Base-by-base conservation (phyloP, 1,140 invertebrate genomes). In the Apolygus lucorum region DNA sequence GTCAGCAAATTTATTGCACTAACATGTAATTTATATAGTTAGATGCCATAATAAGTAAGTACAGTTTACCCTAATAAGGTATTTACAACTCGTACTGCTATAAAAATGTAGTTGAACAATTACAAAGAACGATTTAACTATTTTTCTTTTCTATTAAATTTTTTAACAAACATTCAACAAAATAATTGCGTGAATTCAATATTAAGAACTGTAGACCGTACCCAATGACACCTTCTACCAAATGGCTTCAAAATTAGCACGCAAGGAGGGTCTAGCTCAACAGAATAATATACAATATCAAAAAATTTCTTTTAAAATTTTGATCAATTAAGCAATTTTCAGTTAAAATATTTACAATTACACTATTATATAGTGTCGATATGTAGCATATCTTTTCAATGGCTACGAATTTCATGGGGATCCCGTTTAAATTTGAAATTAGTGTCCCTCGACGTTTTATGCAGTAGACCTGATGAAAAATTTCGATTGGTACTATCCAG, bases 21-120 rank as follows among this genome's bases (percentile, higher is more conserved):
- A 59, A 59, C 54, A 59, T 17, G 22, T 67, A 52, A 26, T 68
- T 27, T 1, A 21, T 52, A 14, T 52, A 34, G 21, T 49, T 67
- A 67, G 22, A 22, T 29, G 34, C 22, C 34, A 67, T 28, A 26
- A 67, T 52, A 49, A 28, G 34, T 24, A 68, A 54, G 29, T 52
- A 52, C 22, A 68, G 25, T 52, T 54, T 8, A 26, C 21, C 26
- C 49, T 68, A 68, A 24, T 22, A 68, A 68, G 29, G 29, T 68
- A 68, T 52, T 49, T 68, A 68, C 67, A 68, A 68, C 4, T 59
- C 54, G 54, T 59, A 24, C 22, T 59, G 13, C 54, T 59, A 52
- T 68, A 52, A 52, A 52, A 67, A 28, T 68, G 22, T 67, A 29
- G 64, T 49, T 68, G 25, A 22, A 52, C 49, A 52, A 68, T 28